These are phyloP conservation scores for Balearica regulorum DNA, from an alignment of 2,797 vertebrate species.

Conservation along the genomic window DNA sequence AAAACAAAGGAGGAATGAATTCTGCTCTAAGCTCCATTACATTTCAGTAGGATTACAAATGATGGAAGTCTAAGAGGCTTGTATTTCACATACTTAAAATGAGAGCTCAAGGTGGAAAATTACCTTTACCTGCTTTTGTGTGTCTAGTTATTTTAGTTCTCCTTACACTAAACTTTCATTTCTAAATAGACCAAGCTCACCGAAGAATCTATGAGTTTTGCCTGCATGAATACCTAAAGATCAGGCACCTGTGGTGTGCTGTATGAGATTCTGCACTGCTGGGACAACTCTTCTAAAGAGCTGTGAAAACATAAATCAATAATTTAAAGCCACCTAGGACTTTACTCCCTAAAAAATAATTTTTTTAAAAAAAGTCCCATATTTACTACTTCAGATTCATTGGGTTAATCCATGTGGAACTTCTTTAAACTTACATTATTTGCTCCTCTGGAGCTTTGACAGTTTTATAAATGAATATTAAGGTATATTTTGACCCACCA, in stretches of 20 bases:
- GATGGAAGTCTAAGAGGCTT: neutral
- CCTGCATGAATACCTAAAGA: neutral
- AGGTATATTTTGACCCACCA: neutral
- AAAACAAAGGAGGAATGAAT: neutral
- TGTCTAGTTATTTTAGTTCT: neutral
- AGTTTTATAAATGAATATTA: neutral
- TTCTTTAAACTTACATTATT: neutral
- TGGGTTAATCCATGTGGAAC: neutral
- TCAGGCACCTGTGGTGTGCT: neutral
- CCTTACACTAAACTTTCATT: neutral
- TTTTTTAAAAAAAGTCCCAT: neutral
- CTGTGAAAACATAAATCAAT: neutral
- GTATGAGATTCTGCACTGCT: neutral
- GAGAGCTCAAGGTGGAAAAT: neutral
- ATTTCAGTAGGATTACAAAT: neutral
- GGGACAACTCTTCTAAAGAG: neutral
- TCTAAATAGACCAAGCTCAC: neutral
- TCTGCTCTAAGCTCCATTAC: neutral
- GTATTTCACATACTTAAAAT: neutral
- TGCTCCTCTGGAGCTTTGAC: neutral
- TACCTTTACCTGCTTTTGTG: neutral
- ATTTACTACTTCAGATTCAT: neutral
- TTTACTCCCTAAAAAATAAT: neutral
- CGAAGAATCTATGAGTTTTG: neutral
- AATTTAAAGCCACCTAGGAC: neutral